Evolutionary conservation across 1,140 invertebrate species (phyloP).

Genomic region (Nebria ingens): DNA sequence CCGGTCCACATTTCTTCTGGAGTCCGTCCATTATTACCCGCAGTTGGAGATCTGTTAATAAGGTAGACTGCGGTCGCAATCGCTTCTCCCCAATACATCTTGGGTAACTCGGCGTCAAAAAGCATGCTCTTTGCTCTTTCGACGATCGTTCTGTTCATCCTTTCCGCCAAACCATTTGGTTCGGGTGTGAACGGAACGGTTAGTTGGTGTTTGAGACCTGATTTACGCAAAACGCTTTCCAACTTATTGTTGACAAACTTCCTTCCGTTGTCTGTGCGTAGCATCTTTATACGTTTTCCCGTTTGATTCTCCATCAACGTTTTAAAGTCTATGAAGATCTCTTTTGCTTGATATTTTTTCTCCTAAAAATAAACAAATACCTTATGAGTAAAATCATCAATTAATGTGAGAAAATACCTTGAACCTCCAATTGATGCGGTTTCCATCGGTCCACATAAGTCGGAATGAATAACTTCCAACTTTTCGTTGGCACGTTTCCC

Average conservation of each 20-base stretch:
- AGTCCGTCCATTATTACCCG: slow-evolving; percentile 33
- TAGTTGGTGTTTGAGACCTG: slow-evolving; percentile 27
- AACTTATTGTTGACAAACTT: slow-evolving; percentile 30
- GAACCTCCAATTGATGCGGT: slow-evolving; percentile 20
- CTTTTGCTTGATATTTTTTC: slow-evolving; percentile 25
- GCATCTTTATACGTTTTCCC: slow-evolving; percentile 22
- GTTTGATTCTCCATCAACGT: slow-evolving; percentile 11
- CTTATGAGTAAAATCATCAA: slow-evolving; percentile 23
- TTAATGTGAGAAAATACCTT: slow-evolving; percentile 25
- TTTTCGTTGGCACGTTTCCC: background rate
- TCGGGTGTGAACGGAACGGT: slow-evolving; percentile 34
- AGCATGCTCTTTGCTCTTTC: slow-evolving; percentile 20
- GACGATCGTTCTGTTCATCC: slow-evolving; percentile 30
- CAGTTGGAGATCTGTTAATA: slow-evolving; percentile 27
- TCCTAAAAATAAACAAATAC: slow-evolving; percentile 26
- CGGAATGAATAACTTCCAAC: slow-evolving; percentile 25
- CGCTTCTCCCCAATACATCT: slow-evolving; percentile 15
- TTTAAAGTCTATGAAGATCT: slow-evolving; percentile 21
- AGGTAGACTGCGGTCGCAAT: slow-evolving; percentile 21
- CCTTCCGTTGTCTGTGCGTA: slow-evolving; percentile 34
- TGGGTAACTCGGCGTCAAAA: slow-evolving; percentile 13
- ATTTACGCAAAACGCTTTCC: slow-evolving; percentile 18
- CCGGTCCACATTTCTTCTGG: slow-evolving; percentile 33
- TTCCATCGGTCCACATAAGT: slow-evolving; percentile 24
- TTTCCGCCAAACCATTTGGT: slow-evolving; percentile 36